Percentiles rank a stretch among this genome's conserved stretches.
Evolutionary conservation across 1,140 invertebrate species (phyloP).

Genomic region (Drosophila seguyi): DNA sequence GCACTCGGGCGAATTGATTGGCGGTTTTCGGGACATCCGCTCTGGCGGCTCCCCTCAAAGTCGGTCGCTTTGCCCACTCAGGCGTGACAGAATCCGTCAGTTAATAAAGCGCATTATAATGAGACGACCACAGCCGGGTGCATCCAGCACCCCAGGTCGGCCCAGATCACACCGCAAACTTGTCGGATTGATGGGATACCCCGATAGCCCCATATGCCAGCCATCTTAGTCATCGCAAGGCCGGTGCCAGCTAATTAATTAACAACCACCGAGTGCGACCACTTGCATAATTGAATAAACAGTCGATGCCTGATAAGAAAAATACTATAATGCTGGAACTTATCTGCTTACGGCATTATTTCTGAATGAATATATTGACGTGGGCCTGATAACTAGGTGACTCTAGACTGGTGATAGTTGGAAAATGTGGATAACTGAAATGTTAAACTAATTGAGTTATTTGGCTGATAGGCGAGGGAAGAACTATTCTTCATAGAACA

Average conservation of each 20-base stretch:
- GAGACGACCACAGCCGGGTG: conserved; percentile 5
- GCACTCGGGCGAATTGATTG: conserved; percentile 34
- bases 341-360: conserved; percentile 12
- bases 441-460: conserved; percentile 8
- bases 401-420: background rate
- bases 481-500: background rate
- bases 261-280: conserved; percentile 3
- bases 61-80: conserved; percentile 55
- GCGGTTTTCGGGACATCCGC: conserved; percentile 33
- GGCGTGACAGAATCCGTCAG: conserved; percentile 47
- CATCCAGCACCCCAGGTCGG: background rate
- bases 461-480: background rate
- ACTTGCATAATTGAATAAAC: conserved; percentile 20
- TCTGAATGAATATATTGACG: conserved; percentile 15
- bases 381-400: background rate
- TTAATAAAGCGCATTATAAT: conserved; percentile 67
- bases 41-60: conserved; percentile 22
- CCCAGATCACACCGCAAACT: conserved; percentile 9
- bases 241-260: conserved; percentile 35
- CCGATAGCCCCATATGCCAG: conserved; percentile 4
- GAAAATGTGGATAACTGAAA: background rate
- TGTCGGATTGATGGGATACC: background rate
- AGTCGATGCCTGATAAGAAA: conserved; percentile 26
- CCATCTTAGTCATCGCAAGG: background rate
- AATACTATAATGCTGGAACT: conserved; percentile 11